Percentiles rank a stretch among this genome's conserved stretches.
These are phyloP conservation scores for Drosophila prosaltans DNA, from an alignment of 1,140 invertebrate genomes.

Conservation along the genomic window DNA sequence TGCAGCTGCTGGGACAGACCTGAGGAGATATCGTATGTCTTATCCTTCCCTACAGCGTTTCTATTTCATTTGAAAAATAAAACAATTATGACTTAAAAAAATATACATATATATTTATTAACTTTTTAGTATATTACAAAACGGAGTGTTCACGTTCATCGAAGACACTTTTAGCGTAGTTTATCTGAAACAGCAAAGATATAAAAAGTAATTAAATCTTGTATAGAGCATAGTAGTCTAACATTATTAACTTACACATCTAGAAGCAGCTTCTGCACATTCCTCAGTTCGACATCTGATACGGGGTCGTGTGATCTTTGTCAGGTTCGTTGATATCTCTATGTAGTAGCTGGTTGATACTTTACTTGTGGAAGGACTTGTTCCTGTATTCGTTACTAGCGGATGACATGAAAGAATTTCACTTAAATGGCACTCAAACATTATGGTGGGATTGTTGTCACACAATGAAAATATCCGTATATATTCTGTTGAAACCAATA, in stretches of 20 bases:
- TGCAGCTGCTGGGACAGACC: too few relatives aligned
- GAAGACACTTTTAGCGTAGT: constrained; percentile 93
- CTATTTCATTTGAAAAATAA: constrained; percentile 13
- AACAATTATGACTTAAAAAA: constrained; percentile 39
- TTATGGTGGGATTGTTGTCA: constrained; percentile 85
- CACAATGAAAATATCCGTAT: constrained; percentile 90
- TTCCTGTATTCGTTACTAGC: constrained; percentile 86
- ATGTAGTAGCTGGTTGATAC: constrained; percentile 86
- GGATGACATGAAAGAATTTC: constrained; percentile 80
- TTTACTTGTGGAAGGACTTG: constrained; percentile 69
- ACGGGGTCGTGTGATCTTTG: constrained; percentile 87
- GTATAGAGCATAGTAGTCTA: too few relatives aligned
- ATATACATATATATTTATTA: constrained; percentile 43
- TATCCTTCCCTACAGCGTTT: too few relatives aligned
- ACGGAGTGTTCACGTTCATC: constrained; percentile 87
- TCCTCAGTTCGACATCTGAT: constrained; percentile 92
- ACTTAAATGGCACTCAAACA: constrained; percentile 87
- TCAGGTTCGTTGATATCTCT: constrained; percentile 89
- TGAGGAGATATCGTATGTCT: too few relatives aligned
- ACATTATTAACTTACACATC: constrained; percentile 83
- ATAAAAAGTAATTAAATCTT: neutral
- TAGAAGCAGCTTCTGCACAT: constrained; percentile 90
- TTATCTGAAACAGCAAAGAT: constrained; percentile 87
- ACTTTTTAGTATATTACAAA: constrained; percentile 53
- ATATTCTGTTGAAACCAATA: constrained; percentile 90